Evolutionary conservation across 1,140 invertebrate genomes (phyloP).

Genomic region (Branchinecta lindahli): DNA sequence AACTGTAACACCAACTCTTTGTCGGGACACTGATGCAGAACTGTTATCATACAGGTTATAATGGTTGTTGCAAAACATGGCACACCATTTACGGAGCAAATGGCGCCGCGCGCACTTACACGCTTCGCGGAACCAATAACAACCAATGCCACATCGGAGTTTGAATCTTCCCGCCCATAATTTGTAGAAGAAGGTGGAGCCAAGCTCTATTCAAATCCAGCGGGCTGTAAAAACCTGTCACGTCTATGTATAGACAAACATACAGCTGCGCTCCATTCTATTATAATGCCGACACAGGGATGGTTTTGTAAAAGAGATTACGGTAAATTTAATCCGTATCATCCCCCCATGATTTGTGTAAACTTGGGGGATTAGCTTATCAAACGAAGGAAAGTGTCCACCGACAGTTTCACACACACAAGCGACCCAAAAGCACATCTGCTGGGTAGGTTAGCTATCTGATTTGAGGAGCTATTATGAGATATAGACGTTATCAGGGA

Average conservation of each 20-base stretch:
- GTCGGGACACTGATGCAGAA: neutral
- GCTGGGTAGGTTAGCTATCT: neutral
- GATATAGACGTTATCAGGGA: neutral
- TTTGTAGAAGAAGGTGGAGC: neutral
- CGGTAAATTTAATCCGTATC: conserved; percentile 10
- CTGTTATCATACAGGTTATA: neutral
- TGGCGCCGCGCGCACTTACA: neutral
- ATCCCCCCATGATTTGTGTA: conserved; percentile 8
- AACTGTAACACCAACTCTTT: neutral
- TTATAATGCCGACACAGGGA: neutral
- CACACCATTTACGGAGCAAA: conserved; percentile 6
- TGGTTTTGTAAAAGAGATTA: conserved; percentile 9
- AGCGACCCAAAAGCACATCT: too few species aligned
- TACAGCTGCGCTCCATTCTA: neutral
- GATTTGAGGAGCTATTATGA: conserved; percentile 9
- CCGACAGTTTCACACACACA: too few species aligned
- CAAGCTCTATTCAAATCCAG: neutral
- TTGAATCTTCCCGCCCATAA: neutral
- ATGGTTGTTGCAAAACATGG: conserved; percentile 6
- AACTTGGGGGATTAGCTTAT: conserved; percentile 1
- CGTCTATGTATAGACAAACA: neutral
- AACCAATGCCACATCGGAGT: neutral
- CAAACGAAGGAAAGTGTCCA: neutral
- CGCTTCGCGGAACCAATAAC: neutral
- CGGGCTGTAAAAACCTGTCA: neutral